A percentile compares a stretch with the other conserved stretches of the same genome.
These are phyloP conservation scores for Chrysoperla carnea DNA, from an alignment of 1,140 invertebrate genomes.

Conservation along the genomic window DNA sequence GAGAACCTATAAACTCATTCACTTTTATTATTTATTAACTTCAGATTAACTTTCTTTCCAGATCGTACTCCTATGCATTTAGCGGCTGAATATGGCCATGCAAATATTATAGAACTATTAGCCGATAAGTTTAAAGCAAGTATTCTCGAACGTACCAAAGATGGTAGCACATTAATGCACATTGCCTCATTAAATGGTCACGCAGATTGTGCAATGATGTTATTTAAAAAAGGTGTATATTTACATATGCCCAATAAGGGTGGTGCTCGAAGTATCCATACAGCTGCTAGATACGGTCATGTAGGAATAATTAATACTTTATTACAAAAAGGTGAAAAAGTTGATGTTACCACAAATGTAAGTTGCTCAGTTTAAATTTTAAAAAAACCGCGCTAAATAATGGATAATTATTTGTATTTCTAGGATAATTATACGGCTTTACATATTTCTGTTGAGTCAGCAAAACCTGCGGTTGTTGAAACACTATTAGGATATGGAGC, in stretches of 20 bases:
- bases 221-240: constrained; percentile 98
- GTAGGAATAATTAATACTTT: constrained; percentile 94
- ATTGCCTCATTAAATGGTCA: constrained; percentile 93
- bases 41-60: constrained; percentile 19
- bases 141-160: constrained; percentile 84
- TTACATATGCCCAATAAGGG: constrained; percentile 98
- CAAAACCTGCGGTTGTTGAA: constrained; percentile 91
- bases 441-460: constrained; percentile 93
- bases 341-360: constrained; percentile 87
- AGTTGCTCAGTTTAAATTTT: constrained; percentile 20
- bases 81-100: constrained; percentile 93
- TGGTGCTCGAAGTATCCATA: constrained; percentile 82
- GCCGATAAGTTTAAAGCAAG: constrained; percentile 97
- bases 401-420: constrained; percentile 4
- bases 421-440: constrained; percentile 97
- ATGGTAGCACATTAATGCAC: constrained; percentile 96
- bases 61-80: constrained; percentile 94
- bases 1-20: too few species aligned
- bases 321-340: constrained; percentile 87
- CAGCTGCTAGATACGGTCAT: constrained; percentile 82
- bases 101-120: constrained; percentile 83
- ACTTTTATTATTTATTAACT: too few species aligned
- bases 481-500: constrained; percentile 91
- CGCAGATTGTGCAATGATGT: constrained; percentile 94
- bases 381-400: too few species aligned